phyloP scores from a whole-genome alignment of 2,797 vertebrate species.

The Euthynnus affinis region DNA sequence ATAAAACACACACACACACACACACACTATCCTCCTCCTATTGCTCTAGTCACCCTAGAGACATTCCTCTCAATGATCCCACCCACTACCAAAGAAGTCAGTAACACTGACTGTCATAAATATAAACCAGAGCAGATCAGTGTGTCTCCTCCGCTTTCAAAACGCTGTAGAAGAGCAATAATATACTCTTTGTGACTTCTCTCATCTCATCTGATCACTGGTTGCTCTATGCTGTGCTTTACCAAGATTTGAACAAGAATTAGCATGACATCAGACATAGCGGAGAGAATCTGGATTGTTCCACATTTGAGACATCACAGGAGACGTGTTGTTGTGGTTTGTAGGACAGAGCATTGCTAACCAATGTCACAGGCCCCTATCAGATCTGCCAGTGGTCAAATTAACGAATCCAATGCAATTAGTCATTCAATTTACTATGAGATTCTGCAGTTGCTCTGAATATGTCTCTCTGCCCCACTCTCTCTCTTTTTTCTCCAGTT shows the following conservation, averaged over 20 bases:
- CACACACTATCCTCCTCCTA: neutral
- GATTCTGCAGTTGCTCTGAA: conserved; percentile 53
- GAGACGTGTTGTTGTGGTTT: conserved; percentile 59
- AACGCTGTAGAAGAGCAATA: conserved; percentile 7
- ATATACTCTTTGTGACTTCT: conserved; percentile 45
- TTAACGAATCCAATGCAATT: conserved; percentile 81
- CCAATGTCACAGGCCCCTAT: conserved; percentile 73
- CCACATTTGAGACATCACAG: conserved; percentile 67
- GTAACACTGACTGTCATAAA: conserved; percentile 15
- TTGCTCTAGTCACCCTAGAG: neutral
- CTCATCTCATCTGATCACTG: conserved; percentile 32
- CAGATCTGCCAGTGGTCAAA: conserved; percentile 76
- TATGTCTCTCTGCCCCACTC: conserved; percentile 7
- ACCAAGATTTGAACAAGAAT: conserved; percentile 42
- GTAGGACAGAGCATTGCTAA: conserved; percentile 67
- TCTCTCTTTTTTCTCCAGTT: conserved; percentile 19
- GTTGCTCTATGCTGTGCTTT: conserved; percentile 21
- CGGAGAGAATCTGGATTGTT: conserved; percentile 65
- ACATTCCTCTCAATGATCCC: conserved; percentile 7
- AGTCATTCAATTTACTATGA: conserved; percentile 73
- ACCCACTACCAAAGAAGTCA: conserved; percentile 9
- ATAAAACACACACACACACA: too few species aligned
- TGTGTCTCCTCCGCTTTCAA: conserved; percentile 26
- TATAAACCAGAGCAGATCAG: conserved; percentile 31
- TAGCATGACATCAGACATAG: conserved; percentile 58